Conservation (phyloP, 2,888 invertebrate genomes). For the Fissipunctia ypsillon region DNA sequence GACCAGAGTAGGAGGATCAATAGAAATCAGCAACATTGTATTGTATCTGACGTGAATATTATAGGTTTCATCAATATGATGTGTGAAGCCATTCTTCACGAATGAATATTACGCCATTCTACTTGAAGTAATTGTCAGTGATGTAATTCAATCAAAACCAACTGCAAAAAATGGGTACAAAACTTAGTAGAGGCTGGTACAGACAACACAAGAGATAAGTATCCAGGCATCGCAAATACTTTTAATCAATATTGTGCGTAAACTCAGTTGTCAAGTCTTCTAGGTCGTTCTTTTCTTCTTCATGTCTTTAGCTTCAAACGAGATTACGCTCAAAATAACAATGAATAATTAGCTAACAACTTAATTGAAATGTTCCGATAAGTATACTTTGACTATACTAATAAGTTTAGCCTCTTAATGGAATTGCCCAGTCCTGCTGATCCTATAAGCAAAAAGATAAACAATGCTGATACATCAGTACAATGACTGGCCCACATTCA, state of each 20-base stretch:
- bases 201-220: not conserved
- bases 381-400: no score
- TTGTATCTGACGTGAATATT: not conserved
- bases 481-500: constrained; percentile 61
- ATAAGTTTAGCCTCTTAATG: not conserved
- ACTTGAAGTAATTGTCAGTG: not conserved
- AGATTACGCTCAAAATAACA: no score
- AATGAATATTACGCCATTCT: not conserved
- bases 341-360: no score
- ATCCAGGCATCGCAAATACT: not conserved
- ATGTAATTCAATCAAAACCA: not conserved
- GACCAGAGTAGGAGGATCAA: not conserved
- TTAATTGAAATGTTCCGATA: no score
- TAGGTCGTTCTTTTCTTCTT: not conserved
- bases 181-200: not conserved
- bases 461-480: constrained; percentile 3
- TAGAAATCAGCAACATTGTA: not conserved
- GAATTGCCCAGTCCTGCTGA: not conserved
- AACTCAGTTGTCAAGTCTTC: not conserved
- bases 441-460: not conserved
- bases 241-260: not conserved
- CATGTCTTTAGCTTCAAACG: not conserved
- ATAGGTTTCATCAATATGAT: not conserved
- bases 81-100: not conserved
- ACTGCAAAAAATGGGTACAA: no score